Evolutionary conservation across 92 coral and sea anemone species (phyloP).

Genomic region (Parazoanthus atlanticus): DNA sequence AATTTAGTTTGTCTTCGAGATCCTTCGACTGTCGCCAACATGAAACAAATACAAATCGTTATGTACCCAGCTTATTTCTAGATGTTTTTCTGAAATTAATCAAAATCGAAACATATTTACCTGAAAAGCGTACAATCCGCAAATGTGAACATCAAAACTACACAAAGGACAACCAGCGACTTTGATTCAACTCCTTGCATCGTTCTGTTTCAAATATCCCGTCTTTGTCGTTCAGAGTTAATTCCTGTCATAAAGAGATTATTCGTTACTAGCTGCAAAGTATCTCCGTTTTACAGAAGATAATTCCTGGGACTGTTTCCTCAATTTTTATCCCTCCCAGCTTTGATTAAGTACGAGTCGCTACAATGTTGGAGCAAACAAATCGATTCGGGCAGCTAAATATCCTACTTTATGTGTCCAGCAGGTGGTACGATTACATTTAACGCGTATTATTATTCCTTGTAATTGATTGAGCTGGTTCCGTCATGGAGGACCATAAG

Average conservation of each 20-base stretch:
- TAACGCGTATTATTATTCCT: neutral
- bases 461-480: neutral
- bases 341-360: neutral
- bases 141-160: neutral
- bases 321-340: neutral
- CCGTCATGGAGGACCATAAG: neutral
- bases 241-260: neutral
- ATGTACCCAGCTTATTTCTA: neutral
- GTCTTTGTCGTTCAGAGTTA: neutral
- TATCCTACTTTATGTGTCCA: neutral
- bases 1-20: neutral
- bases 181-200: neutral
- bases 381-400: neutral
- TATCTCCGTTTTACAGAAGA: neutral
- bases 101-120: neutral
- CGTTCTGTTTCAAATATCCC: neutral
- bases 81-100: neutral
- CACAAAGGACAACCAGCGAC: neutral
- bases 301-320: neutral
- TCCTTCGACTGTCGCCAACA: neutral
- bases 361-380: neutral
- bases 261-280: neutral
- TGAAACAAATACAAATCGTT: neutral
- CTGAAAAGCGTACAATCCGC: slow-evolving; percentile 9
- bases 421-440: slow-evolving; percentile 9